A percentile compares a stretch with the other conserved stretches of the same genome.
Evolutionary conservation across 1,140 invertebrate species (phyloP).

Genomic region (Drosophila pruinosa): DNA sequence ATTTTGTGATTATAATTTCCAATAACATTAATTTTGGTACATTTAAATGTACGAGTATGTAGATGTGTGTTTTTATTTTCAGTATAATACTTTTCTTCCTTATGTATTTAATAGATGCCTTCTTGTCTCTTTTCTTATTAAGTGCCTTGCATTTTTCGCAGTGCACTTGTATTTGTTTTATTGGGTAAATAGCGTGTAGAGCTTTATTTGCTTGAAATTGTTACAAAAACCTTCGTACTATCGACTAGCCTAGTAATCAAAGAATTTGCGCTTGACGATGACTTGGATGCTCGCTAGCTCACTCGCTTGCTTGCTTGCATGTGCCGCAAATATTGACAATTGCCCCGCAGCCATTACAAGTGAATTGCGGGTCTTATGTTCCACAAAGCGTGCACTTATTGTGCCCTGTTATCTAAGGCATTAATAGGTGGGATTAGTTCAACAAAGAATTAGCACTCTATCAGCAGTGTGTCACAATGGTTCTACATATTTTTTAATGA

Average conservation of each 20-base stretch:
- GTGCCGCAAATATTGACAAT: slow-evolving; percentile 75
- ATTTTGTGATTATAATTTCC: background rate
- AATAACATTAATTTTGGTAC: too few relatives aligned
- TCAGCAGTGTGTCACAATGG: background rate
- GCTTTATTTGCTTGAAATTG: slow-evolving; percentile 69
- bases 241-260: slow-evolving; percentile 47
- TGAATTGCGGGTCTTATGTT: slow-evolving; percentile 55
- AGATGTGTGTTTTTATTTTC: too few relatives aligned
- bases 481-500: too few relatives aligned
- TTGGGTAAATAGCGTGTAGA: slow-evolving; percentile 63
- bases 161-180: slow-evolving; percentile 54
- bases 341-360: slow-evolving; percentile 51
- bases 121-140: background rate
- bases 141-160: background rate
- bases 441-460: background rate
- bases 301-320: slow-evolving; percentile 54
- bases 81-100: too few relatives aligned
- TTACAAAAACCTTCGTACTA: slow-evolving; percentile 63
- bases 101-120: too few relatives aligned
- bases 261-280: slow-evolving; percentile 36
- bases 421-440: background rate
- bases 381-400: slow-evolving; percentile 69
- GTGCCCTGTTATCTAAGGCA: background rate
- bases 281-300: slow-evolving; percentile 37
- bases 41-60: too few relatives aligned